These are phyloP conservation scores for Lacerta bilineata DNA, from an alignment of 2,797 vertebrate genomes.

Conservation along the genomic window DNA sequence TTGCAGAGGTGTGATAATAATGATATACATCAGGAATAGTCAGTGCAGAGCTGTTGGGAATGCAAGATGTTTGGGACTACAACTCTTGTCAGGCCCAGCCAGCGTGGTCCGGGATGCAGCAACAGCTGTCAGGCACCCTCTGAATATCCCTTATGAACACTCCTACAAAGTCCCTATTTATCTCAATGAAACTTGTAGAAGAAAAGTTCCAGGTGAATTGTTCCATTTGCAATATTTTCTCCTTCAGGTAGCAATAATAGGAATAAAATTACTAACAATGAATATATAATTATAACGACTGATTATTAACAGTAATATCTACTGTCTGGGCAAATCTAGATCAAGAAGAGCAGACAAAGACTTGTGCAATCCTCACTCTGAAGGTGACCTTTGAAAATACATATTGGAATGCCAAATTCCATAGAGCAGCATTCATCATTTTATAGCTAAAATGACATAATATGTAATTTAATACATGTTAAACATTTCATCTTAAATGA, in stretches of 20 bases:
- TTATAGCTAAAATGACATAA: conserved; percentile 11
- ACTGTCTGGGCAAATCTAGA: neutral
- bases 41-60: no score
- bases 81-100: no score
- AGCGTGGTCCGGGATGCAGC: no score
- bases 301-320: neutral
- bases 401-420: neutral
- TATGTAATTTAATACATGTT: conserved; percentile 32
- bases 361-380: neutral
- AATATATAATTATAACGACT: neutral
- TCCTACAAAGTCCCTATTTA: neutral
- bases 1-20: neutral
- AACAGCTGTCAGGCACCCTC: no score
- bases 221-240: neutral
- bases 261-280: conserved; percentile 1
- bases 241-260: neutral
- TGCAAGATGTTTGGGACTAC: no score
- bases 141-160: no score
- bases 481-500: conserved; percentile 27
- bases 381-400: conserved; percentile 17
- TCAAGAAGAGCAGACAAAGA: neutral
- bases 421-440: conserved; percentile 3
- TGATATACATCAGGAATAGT: no score
- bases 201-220: neutral
- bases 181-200: neutral